phyloP scores from a whole-genome alignment of 2,113 vertebrate species.

The Sinocyclocheilus anshuiensis region DNA sequence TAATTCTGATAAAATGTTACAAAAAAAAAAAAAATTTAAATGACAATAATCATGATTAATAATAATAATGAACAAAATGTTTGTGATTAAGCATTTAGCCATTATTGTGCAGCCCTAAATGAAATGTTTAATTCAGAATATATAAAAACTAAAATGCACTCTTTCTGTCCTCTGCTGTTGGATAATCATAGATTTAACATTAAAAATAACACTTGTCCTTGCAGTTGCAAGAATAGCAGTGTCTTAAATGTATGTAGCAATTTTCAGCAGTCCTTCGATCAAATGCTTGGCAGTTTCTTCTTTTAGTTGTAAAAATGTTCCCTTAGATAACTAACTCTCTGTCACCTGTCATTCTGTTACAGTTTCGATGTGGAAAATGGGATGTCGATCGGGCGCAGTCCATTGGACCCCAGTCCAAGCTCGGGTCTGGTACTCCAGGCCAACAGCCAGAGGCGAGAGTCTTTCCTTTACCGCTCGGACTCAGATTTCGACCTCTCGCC shows the following conservation, averaged over 20 bases:
- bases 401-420: slow-evolving; percentile 81
- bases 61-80: too few relatives aligned
- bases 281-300: not conserved
- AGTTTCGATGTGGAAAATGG: slow-evolving; percentile 97
- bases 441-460: slow-evolving; percentile 86
- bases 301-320: not conserved
- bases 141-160: not conserved
- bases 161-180: not conserved
- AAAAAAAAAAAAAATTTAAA: too few relatives aligned
- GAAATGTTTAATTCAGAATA: too few relatives aligned
- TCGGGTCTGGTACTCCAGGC: slow-evolving; percentile 83
- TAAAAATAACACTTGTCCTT: not conserved
- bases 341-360: slow-evolving; percentile 8
- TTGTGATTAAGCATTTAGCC: too few relatives aligned
- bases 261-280: not conserved
- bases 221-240: not conserved
- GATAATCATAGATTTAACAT: not conserved
- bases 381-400: slow-evolving; percentile 72
- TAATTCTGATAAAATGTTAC: too few relatives aligned
- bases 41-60: too few relatives aligned
- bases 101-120: too few relatives aligned
- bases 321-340: not conserved
- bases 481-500: slow-evolving; percentile 92
- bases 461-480: slow-evolving; percentile 94
- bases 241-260: not conserved